phyloP scores from a whole-genome alignment of 2,797 vertebrate genomes.

The Anisognathus igniventris region DNA sequence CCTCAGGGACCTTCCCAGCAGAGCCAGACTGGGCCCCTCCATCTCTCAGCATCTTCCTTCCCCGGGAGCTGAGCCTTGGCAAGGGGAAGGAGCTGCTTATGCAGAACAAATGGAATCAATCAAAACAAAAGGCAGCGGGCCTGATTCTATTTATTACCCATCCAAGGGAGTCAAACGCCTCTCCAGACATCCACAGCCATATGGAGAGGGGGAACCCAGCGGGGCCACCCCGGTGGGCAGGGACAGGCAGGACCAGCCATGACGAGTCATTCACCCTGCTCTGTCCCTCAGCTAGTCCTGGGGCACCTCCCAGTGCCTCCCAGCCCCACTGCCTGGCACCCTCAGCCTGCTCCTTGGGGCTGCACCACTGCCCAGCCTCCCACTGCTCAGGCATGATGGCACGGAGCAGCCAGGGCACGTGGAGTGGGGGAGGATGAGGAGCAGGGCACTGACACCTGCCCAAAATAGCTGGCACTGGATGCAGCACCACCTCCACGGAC shows the following conservation, averaged over 20 bases:
- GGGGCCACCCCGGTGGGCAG: accelerated
- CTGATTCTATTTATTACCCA: constrained; percentile 52
- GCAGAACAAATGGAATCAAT: constrained; percentile 58
- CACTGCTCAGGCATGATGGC: accelerated
- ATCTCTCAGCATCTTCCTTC: not conserved
- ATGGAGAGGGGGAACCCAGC: not conserved
- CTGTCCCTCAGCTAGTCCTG: not conserved
- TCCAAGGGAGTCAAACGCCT: not conserved
- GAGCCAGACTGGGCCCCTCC: not conserved
- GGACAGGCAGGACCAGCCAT: not conserved
- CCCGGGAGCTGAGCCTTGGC: not conserved
- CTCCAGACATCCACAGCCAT: not conserved
- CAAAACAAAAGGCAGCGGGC: constrained; percentile 57
- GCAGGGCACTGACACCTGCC: not conserved
- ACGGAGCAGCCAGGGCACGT: accelerated
- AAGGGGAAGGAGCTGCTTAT: constrained; percentile 40
- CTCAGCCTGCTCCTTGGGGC: not conserved
- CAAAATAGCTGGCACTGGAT: not conserved
- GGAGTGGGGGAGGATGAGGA: not conserved
- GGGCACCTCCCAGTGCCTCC: not conserved
- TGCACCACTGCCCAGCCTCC: not conserved
- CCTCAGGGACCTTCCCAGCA: not conserved
- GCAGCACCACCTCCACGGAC: not conserved
- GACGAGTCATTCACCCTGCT: accelerated
- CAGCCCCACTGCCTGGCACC: not conserved